Percentiles rank a stretch among this genome's conserved stretches.
phyloP scores from a whole-genome alignment of 2,113 vertebrate species.

The Phrynosoma platyrhinos region DNA sequence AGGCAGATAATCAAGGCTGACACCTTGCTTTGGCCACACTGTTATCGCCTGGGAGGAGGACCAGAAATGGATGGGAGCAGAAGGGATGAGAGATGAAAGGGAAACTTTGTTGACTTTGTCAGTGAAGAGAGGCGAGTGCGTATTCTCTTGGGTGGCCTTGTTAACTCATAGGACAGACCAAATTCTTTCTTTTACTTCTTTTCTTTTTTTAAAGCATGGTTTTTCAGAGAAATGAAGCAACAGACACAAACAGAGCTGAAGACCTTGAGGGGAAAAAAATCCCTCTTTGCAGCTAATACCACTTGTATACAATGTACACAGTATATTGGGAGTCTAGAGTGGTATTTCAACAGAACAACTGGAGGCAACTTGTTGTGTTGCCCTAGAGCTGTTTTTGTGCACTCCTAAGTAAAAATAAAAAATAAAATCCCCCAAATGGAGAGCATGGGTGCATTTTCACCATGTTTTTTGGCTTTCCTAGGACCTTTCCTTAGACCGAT shows the following conservation, averaged over 20 bases:
- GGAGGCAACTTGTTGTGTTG: no score
- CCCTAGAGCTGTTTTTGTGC: no score
- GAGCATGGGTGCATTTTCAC: no score
- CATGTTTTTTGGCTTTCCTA: no score
- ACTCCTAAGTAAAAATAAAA: no score
- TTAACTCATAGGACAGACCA: background rate
- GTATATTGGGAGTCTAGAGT: background rate
- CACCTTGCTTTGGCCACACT: slow-evolving; percentile 48
- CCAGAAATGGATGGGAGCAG: slow-evolving; percentile 41
- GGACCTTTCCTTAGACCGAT: no score
- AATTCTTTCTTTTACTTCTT: background rate
- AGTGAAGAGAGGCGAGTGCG: slow-evolving; percentile 16
- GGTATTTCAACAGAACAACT: background rate
- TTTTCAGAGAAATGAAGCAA: background rate
- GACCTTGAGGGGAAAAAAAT: background rate
- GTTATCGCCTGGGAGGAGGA: slow-evolving; percentile 50
- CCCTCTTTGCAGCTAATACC: background rate
- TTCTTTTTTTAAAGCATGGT: background rate
- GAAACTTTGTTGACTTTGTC: slow-evolving; percentile 35
- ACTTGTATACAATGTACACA: background rate
- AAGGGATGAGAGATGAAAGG: slow-evolving; percentile 13
- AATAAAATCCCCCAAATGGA: no score
- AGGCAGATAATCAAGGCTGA: slow-evolving; percentile 58
- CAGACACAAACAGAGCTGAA: background rate
- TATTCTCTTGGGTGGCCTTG: slow-evolving; percentile 62